A percentile compares a stretch with the other conserved stretches of the same genome.
These are phyloP conservation scores for Porites australiensis DNA, from an alignment of 64 coral and sea anemone genomes.

Conservation along the genomic window DNA sequence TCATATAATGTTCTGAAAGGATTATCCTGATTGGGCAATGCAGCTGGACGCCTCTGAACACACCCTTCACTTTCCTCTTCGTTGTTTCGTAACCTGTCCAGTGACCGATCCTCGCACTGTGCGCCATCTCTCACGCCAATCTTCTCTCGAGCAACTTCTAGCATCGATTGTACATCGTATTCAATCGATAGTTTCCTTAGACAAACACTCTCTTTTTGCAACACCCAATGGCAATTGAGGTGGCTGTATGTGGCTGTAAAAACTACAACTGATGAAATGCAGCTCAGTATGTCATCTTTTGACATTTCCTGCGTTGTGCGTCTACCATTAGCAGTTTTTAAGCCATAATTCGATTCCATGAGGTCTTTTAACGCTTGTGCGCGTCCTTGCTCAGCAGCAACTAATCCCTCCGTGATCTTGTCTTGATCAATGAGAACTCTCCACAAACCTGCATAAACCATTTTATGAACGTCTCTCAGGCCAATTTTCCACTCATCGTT, in stretches of 20 bases:
- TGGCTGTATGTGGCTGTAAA: too few species aligned
- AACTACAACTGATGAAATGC: neutral
- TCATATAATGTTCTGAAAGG: neutral
- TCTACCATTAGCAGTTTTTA: neutral
- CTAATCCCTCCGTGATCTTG: neutral
- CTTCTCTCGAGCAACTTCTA: neutral
- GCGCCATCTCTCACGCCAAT: neutral
- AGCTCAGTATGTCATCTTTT: neutral
- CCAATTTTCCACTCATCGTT: conserved; percentile 4
- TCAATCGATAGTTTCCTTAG: too few species aligned
- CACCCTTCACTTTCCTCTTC: too few species aligned
- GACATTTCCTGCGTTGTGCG: neutral
- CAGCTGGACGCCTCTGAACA: too few species aligned
- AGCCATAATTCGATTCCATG: neutral
- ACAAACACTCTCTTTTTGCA: too few species aligned
- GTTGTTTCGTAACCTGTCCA: neutral
- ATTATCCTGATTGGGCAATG: neutral
- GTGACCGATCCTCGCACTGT: neutral
- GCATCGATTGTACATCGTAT: neutral
- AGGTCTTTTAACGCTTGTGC: neutral
- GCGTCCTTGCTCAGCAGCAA: neutral
- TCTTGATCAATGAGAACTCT: neutral
- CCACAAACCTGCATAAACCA: neutral
- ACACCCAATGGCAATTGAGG: too few species aligned
- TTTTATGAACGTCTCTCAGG: neutral